phyloP scores from a whole-genome alignment of 2,797 vertebrate species.

The Okamejei kenojei region DNA sequence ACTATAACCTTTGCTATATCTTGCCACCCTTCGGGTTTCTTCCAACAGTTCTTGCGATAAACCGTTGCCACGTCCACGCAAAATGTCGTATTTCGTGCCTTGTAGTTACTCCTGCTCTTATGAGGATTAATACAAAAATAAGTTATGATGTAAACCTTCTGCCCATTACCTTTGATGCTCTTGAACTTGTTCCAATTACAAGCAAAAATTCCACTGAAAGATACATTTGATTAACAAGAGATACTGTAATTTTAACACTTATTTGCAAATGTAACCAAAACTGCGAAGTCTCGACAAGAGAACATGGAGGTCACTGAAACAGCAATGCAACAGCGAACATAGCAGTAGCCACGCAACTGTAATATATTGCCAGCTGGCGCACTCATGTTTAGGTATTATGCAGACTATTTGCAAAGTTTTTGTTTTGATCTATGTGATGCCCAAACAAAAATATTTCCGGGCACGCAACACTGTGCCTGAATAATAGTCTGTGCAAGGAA shows the following conservation, averaged over 20 bases:
- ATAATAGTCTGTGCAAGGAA: neutral
- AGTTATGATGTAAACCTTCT: neutral
- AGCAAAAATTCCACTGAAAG: neutral
- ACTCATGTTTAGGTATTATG: neutral
- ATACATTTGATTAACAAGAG: neutral
- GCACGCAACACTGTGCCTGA: too few relatives aligned
- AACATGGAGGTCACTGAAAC: neutral
- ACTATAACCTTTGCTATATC: too few relatives aligned
- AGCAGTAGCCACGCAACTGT: neutral
- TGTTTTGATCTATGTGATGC: neutral
- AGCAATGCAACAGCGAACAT: neutral
- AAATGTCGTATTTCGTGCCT: neutral
- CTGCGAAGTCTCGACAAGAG: neutral
- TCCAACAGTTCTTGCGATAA: neutral
- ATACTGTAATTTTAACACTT: neutral
- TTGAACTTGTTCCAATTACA: neutral
- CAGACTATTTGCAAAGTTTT: neutral
- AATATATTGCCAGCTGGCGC: conserved; percentile 7
- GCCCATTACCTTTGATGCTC: neutral
- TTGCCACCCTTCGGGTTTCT: too few relatives aligned
- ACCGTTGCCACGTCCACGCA: neutral
- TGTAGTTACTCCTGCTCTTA: neutral
- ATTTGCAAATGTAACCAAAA: neutral
- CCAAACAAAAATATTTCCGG: neutral
- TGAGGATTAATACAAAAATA: neutral